Base-by-base conservation (phyloP, 2,888 invertebrate genomes). In the Nemurella pictetii region DNA sequence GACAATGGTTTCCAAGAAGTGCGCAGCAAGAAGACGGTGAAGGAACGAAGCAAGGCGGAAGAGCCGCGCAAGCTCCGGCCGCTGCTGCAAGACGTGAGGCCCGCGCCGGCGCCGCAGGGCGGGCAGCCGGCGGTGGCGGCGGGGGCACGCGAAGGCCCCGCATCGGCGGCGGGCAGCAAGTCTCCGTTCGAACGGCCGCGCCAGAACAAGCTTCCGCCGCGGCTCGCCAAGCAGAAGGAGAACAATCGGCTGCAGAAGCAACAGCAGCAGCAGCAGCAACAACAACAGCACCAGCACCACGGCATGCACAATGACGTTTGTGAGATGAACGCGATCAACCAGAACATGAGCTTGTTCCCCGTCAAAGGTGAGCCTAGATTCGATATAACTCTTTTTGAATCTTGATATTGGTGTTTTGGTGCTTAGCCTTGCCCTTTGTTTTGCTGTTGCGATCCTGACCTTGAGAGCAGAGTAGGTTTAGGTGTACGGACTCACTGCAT, bases 1-100 rank as follows among this genome's bases (percentile, higher is more conserved):
- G 92, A 92, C 88, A 88, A 94, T 88, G 96, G 95, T 82, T 96
- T 97, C 90, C 96, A 96, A 90, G 96, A 97, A 90, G 97, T 96
- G 7, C 93, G 95, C 85, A 96, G 95, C 84, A 95, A 95, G 90
- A 96, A 96, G 89, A 93, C 92, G 87, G 93, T 93, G 0, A 95
- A 95, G 88, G 95, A 89, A 85, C 28, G 85, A 3, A 80, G 84
- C 9, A 86, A 84, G 77, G 90, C 90, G 86, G 87, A 87, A 84
- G 88, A 88, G 85, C 86, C 88, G 36, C 80, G 72, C 74, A 35
- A 55, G 84, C 78, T 29, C 86, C 84, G 82, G 87, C 86, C 32
- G 86, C 83, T 55, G 75, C 84, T 27, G 86, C 86, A 85, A 87
- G 84, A 83, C 87, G 85, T 82, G 87, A 27, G 84, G 86, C 83